Evolutionary conservation across 2,888 invertebrate genomes (phyloP).

Genomic region (Andricus curvator): DNA sequence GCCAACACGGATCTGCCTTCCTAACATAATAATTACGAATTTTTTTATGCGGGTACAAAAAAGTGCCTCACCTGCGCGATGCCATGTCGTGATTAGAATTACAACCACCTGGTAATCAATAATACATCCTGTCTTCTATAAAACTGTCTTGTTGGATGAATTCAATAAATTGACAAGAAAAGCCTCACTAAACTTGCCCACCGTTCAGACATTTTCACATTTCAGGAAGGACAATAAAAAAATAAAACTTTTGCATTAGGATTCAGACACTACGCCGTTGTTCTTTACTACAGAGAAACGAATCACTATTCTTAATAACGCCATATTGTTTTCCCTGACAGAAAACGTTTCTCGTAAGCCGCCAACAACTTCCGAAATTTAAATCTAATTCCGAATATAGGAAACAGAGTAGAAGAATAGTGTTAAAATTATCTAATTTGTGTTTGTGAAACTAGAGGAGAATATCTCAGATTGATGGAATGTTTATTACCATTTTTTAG

Average conservation of each 20-base stretch:
- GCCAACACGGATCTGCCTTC: too few relatives aligned
- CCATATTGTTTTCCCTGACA: background rate
- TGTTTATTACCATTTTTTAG: background rate
- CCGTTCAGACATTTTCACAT: constrained; percentile 58
- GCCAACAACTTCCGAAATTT: constrained; percentile 3
- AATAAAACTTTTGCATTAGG: constrained; percentile 11
- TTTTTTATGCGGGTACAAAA: constrained; percentile 61
- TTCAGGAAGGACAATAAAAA: constrained; percentile 36
- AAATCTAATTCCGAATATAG: background rate
- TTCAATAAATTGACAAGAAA: constrained; percentile 58
- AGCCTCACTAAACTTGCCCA: constrained; percentile 52
- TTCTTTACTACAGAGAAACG: constrained; percentile 25
- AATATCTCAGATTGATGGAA: background rate
- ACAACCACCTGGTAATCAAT: constrained; percentile 67
- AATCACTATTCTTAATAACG: constrained; percentile 10
- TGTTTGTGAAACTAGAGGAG: background rate
- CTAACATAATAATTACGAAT: constrained; percentile 54
- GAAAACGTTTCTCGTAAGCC: background rate
- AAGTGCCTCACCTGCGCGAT: constrained; percentile 76
- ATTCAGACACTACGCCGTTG: background rate
- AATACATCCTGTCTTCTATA: constrained; percentile 64
- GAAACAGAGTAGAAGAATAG: too few relatives aligned
- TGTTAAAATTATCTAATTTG: background rate
- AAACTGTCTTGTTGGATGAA: constrained; percentile 43
- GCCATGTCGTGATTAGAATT: constrained; percentile 73